Conservation (phyloP, 2,888 invertebrate genomes). For the Eupithecia exiguata region DNA sequence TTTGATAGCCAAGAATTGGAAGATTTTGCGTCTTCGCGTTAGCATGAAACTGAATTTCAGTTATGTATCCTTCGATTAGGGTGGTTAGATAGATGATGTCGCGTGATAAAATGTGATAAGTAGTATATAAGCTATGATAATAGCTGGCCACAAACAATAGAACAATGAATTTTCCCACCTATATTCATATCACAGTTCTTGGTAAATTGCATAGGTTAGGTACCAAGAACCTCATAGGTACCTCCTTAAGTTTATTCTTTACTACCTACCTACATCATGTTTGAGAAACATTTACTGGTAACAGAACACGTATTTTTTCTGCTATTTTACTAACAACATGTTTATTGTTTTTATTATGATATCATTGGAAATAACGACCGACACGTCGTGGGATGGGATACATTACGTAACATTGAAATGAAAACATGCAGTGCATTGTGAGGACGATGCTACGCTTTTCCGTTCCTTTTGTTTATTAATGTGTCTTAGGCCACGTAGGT, state of each 20-base stretch:
- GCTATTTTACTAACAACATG: conserved; percentile 12
- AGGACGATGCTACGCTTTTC: neutral
- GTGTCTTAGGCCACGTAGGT: neutral
- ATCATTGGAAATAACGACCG: conserved; percentile 11
- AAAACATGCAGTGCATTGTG: conserved; percentile 3
- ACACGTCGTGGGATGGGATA: neutral
- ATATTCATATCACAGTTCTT: conserved; percentile 70
- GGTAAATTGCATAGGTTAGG: conserved; percentile 53
- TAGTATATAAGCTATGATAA: conserved; percentile 66
- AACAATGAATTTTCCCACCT: conserved; percentile 80
- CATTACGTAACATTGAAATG: conserved; percentile 5
- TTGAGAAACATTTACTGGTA: conserved; percentile 26
- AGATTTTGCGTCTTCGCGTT: conserved; percentile 9
- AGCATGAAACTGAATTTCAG: conserved; percentile 25
- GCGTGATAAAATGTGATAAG: conserved; percentile 71
- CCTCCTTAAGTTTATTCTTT: conserved; percentile 33
- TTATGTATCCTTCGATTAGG: conserved; percentile 26
- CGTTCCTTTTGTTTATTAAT: neutral
- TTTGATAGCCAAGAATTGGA: neutral
- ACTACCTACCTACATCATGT: conserved; percentile 23
- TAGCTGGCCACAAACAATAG: conserved; percentile 74
- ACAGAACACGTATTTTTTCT: conserved; percentile 6
- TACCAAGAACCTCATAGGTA: conserved; percentile 28
- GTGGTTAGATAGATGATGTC: conserved; percentile 51
- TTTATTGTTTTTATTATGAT: conserved; percentile 17